phyloP scores from a whole-genome alignment of 2,888 invertebrate species.

The Carcina quercana region DNA sequence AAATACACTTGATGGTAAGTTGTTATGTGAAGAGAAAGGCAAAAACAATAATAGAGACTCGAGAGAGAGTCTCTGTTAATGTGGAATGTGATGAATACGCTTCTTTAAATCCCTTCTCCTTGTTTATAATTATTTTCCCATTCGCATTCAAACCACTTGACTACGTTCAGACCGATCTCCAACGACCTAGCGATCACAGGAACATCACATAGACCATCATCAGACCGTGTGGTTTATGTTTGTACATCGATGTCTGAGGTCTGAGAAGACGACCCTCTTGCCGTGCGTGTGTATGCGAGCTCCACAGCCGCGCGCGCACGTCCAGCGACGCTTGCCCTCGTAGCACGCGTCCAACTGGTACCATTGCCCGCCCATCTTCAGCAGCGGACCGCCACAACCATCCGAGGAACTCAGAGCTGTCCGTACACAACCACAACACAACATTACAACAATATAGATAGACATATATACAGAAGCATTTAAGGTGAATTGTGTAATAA shows the following conservation, averaged over 20 bases:
- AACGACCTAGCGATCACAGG: no score
- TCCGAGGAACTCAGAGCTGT: constrained; percentile 10
- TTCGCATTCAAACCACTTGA: no score
- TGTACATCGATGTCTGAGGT: constrained; percentile 46
- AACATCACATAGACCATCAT: constrained; percentile 7
- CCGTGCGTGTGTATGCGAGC: constrained; percentile 59
- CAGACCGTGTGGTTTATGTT: constrained; percentile 39
- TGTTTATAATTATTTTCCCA: no score
- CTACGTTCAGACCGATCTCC: no score
- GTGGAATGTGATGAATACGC: no score
- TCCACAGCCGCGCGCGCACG: constrained; percentile 57
- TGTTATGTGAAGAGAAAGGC: no score
- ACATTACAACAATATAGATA: not conserved
- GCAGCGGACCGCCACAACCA: constrained; percentile 28
- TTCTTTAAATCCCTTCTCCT: no score
- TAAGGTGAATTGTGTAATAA: constrained; percentile 5
- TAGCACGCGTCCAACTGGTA: constrained; percentile 53
- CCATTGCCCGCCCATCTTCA: constrained; percentile 55
- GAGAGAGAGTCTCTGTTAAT: no score
- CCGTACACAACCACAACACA: not conserved
- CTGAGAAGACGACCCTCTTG: constrained; percentile 53
- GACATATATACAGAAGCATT: not conserved
- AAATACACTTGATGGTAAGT: no score
- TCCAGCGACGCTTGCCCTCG: constrained; percentile 52
- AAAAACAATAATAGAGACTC: no score